These are phyloP conservation scores for Rhinella marina DNA, from an alignment of 2,797 vertebrate genomes.

Conservation along the genomic window DNA sequence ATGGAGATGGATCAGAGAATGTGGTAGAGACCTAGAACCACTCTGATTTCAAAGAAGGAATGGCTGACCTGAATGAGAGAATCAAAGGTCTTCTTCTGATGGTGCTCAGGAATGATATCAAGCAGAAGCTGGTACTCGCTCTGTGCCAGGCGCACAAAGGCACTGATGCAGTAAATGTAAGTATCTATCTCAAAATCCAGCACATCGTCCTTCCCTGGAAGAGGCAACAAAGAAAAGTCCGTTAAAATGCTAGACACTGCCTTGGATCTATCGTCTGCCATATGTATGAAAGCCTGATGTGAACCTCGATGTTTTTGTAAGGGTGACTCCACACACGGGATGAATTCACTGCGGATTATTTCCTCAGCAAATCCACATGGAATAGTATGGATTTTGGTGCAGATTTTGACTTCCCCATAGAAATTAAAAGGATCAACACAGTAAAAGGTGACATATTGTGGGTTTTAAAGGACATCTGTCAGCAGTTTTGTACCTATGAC, in stretches of 20 bases:
- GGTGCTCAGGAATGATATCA: conserved; percentile 93
- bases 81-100: conserved; percentile 98
- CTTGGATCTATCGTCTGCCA: neutral
- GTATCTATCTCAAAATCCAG: conserved; percentile 95
- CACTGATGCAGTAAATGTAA: conserved; percentile 95
- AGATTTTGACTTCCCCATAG: too few species aligned
- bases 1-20: neutral
- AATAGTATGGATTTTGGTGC: too few species aligned
- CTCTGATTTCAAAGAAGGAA: neutral
- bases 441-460: too few species aligned
- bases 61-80: conserved; percentile 91
- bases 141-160: conserved; percentile 95
- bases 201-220: conserved; percentile 91
- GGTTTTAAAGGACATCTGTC: too few species aligned
- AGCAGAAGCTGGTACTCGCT: conserved; percentile 91
- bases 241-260: neutral
- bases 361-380: too few species aligned
- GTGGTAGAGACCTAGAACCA: neutral
- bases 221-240: neutral
- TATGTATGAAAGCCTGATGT: neutral
- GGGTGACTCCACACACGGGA: too few species aligned
- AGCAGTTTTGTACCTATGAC: too few species aligned
- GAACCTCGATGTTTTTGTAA: too few species aligned
- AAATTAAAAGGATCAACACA: too few species aligned
- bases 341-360: too few species aligned